Conservation (phyloP, 2,113 vertebrate genomes). For the Arothron firmamentum region DNA sequence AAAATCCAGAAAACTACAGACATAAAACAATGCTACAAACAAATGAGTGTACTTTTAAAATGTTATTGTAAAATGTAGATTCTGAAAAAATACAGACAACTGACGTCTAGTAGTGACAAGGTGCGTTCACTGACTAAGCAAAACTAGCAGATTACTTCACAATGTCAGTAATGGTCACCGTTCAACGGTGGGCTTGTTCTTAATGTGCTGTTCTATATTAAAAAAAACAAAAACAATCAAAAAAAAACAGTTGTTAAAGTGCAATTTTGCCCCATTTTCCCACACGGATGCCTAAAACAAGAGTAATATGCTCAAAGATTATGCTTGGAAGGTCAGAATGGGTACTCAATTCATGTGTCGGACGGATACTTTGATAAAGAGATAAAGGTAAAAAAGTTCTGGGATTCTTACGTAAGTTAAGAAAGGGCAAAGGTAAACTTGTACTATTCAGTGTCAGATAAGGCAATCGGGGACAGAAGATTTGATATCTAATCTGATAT, state of each 20-base stretch:
- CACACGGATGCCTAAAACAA: conserved; percentile 11
- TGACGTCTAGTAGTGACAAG: conserved; percentile 38
- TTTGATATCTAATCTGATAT: conserved; percentile 23
- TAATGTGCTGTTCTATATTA: conserved; percentile 19
- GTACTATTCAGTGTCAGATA: conserved; percentile 57
- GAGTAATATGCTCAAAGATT: conserved; percentile 25
- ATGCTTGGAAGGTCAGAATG: conserved; percentile 7
- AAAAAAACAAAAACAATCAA: too few relatives aligned
- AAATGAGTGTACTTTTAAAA: conserved; percentile 18
- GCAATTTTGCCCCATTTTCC: conserved; percentile 12
- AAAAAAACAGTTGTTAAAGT: conserved; percentile 19
- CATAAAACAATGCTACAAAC: conserved; percentile 10
- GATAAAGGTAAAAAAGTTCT: conserved; percentile 33
- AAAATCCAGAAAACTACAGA: conserved; percentile 8
- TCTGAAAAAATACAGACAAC: conserved; percentile 35
- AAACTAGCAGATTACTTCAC: conserved; percentile 38
- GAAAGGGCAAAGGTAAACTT: conserved; percentile 39
- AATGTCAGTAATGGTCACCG: conserved; percentile 30
- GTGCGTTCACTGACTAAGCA: conserved; percentile 47
- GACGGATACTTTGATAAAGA: conserved; percentile 29
- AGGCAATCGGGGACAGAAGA: conserved; percentile 55
- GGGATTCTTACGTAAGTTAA: conserved; percentile 15
- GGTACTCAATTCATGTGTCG: conserved; percentile 22
- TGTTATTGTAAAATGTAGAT: conserved; percentile 20
- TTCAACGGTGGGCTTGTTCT: conserved; percentile 37